These are phyloP conservation scores for Neuroterus valhalla DNA, from an alignment of 1,140 invertebrate genomes.

Conservation along the genomic window DNA sequence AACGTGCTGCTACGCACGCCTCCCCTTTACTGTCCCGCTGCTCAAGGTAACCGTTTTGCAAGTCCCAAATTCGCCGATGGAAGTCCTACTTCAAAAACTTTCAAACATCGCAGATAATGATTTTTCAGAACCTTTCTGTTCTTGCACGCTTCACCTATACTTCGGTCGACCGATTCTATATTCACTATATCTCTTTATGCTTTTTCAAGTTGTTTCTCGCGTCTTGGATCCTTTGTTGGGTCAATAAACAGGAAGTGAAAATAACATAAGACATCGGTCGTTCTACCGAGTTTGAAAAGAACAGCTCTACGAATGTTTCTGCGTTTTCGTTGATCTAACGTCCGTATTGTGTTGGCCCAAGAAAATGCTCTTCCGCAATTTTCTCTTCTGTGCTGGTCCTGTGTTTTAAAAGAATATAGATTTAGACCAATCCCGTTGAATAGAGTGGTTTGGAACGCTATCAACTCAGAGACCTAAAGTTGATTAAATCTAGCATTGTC, in stretches of 20 bases:
- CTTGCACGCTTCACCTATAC: too few species aligned
- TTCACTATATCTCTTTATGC: too few species aligned
- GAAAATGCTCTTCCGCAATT: not conserved
- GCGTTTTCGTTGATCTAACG: not conserved
- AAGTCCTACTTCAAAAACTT: too few species aligned
- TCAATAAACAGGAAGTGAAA: not conserved
- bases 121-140: too few species aligned
- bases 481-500: not conserved
- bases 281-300: not conserved
- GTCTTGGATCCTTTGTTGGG: too few species aligned
- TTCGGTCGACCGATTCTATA: too few species aligned
- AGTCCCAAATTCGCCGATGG: too few species aligned
- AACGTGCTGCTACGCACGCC: too few species aligned
- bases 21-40: too few species aligned
- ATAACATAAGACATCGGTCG: not conserved
- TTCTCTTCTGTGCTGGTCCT: not conserved
- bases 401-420: not conserved
- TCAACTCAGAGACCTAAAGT: conserved; percentile 4
- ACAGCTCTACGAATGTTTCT: not conserved
- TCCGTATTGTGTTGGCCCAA: not conserved
- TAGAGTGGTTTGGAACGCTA: conserved; percentile 8
- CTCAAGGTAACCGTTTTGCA: too few species aligned
- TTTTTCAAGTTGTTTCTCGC: too few species aligned
- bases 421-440: not conserved
- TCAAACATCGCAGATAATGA: too few species aligned